Conservation (phyloP, 2,888 invertebrate species). For the Drosophila multiciliata region DNA sequence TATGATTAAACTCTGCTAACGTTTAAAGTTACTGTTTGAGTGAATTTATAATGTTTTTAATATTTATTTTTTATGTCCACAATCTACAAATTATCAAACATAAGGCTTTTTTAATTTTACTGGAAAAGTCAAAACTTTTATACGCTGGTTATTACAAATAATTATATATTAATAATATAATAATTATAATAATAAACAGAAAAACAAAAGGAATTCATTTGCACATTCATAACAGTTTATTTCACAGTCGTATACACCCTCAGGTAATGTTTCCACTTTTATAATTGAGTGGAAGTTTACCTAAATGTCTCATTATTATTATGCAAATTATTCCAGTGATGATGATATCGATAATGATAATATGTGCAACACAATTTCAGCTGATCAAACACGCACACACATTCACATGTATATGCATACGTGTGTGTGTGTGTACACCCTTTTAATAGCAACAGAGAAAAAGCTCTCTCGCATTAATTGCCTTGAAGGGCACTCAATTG, state of each 20-base stretch:
- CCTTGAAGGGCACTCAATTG: slow-evolving; percentile 32
- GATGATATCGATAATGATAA: slow-evolving; percentile 9
- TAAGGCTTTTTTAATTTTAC: background rate
- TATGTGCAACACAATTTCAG: slow-evolving; percentile 3
- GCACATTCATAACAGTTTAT: background rate
- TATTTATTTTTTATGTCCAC: background rate
- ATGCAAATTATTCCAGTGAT: slow-evolving; percentile 3
- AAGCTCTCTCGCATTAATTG: slow-evolving; percentile 34
- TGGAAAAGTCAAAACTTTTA: background rate
- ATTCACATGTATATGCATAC: background rate
- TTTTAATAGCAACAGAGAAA: background rate
- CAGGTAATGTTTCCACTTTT: background rate
- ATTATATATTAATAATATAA: background rate
- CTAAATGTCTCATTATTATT: background rate
- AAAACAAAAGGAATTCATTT: background rate
- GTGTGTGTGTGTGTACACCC: background rate
- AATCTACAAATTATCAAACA: background rate
- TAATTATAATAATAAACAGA: background rate
- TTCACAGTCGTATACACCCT: background rate
- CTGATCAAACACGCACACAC: slow-evolving; percentile 10
- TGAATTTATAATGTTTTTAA: background rate
- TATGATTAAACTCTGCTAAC: background rate
- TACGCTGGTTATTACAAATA: background rate
- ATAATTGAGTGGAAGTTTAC: background rate
- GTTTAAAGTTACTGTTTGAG: background rate